Evolutionary conservation across 2,113 vertebrate species (phyloP).

Genomic region (Isurus oxyrinchus): DNA sequence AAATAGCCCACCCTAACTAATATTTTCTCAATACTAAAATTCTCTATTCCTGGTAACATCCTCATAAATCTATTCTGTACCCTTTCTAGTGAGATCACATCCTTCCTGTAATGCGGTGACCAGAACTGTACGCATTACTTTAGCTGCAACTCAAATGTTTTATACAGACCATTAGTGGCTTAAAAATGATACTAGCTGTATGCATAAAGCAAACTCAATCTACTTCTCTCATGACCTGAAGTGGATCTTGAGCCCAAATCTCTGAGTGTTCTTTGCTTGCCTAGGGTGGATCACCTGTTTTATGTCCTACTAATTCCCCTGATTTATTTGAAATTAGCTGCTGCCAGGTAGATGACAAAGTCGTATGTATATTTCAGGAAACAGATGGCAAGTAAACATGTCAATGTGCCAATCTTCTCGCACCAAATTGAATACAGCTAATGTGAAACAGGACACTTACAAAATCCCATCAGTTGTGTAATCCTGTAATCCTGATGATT

Average conservation of each 20-base stretch:
- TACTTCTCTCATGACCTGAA: neutral
- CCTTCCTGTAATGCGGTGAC: too few relatives aligned
- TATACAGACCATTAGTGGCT: neutral
- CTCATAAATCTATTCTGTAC: too few relatives aligned
- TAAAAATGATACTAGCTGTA: neutral
- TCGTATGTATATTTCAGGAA: neutral
- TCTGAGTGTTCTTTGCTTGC: neutral
- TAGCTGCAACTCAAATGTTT: too few relatives aligned
- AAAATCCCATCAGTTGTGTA: neutral
- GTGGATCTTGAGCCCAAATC: neutral
- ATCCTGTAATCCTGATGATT: neutral
- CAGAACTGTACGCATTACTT: too few relatives aligned
- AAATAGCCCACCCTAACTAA: too few relatives aligned
- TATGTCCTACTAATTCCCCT: neutral
- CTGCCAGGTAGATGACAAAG: neutral
- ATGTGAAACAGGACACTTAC: neutral
- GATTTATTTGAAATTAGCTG: neutral
- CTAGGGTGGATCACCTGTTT: neutral
- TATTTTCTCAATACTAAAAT: too few relatives aligned
- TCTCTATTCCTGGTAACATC: too few relatives aligned
- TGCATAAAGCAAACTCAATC: neutral
- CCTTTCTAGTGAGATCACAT: too few relatives aligned
- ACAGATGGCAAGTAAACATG: neutral
- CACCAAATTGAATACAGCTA: neutral
- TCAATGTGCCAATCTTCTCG: neutral